These are phyloP conservation scores for Lobophora halterata DNA, from an alignment of 2,888 invertebrate genomes.

Conservation along the genomic window DNA sequence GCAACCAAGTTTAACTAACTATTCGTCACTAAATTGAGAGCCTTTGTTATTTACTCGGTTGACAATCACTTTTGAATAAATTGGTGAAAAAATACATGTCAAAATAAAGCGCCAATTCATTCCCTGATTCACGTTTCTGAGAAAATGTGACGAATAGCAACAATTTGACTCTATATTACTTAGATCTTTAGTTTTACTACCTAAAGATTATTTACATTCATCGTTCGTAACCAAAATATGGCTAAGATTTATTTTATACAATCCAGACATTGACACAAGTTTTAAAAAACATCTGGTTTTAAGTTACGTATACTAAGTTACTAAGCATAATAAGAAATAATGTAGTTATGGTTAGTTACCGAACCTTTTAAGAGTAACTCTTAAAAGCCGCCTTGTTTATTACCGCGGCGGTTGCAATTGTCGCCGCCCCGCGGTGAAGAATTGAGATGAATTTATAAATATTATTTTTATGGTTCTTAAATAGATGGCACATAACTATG, in stretches of 20 bases:
- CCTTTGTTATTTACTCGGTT: neutral
- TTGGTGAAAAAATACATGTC: too few relatives aligned
- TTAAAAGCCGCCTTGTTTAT: too few relatives aligned
- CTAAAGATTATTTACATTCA: slow-evolving; percentile 16
- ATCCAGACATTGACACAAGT: slow-evolving; percentile 9
- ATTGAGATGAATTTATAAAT: slow-evolving; percentile 14
- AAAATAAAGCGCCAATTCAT: too few relatives aligned
- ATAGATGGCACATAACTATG: slow-evolving; percentile 61
- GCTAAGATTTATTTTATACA: slow-evolving; percentile 8
- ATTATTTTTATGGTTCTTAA: slow-evolving; percentile 38
- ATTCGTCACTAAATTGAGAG: slow-evolving; percentile 3
- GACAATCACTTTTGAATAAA: too few relatives aligned
- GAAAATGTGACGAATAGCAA: slow-evolving; percentile 11
- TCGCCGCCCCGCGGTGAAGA: slow-evolving; percentile 4
- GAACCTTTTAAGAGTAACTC: too few relatives aligned
- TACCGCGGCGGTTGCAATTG: too few relatives aligned
- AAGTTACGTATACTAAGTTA: slow-evolving; percentile 12
- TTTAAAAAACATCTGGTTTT: slow-evolving; percentile 1
- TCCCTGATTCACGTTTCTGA: too few relatives aligned
- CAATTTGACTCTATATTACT: slow-evolving; percentile 1
- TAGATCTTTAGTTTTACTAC: slow-evolving; percentile 9
- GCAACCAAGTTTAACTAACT: slow-evolving; percentile 8
- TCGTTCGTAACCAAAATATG: neutral
- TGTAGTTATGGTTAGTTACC: too few relatives aligned
- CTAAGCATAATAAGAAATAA: too few relatives aligned